Conservation (phyloP, 2,113 vertebrate genomes). For the Vombatus ursinus region DNA sequence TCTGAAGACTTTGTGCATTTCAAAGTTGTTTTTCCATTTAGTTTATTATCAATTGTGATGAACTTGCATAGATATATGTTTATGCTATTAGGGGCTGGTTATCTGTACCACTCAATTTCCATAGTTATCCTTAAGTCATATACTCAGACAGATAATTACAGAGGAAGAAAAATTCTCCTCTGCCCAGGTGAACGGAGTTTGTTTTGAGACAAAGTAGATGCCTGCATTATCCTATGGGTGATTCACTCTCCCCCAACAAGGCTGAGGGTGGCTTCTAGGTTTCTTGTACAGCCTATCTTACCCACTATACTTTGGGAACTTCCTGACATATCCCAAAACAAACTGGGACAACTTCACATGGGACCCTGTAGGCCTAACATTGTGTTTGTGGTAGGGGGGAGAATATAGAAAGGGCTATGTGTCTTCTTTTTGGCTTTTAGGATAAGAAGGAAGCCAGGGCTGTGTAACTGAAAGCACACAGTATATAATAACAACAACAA, state of each 20-base stretch:
- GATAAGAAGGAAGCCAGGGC: neutral
- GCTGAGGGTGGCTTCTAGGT: neutral
- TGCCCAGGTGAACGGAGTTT: neutral
- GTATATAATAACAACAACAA: neutral
- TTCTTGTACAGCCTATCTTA: neutral
- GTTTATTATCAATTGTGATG: constrained; percentile 21
- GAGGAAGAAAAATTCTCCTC: neutral
- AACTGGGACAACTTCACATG: neutral
- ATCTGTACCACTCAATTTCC: neutral
- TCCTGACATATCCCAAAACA: neutral
- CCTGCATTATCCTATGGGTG: neutral
- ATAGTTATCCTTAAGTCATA: constrained; percentile 8
- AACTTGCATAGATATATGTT: neutral
- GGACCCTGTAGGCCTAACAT: neutral
- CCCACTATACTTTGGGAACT: neutral
- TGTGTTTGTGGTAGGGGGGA: neutral
- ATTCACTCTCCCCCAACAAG: neutral
- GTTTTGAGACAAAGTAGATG: neutral
- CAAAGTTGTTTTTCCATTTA: neutral
- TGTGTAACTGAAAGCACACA: neutral
- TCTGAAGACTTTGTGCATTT: neutral
- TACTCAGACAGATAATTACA: neutral
- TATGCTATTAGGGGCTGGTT: neutral
- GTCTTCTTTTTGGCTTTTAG: neutral
- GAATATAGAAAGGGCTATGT: rapidly evolving